Base-by-base conservation (phyloP, 2,888 invertebrate species). In the Eumacrocentrus americanus region DNA sequence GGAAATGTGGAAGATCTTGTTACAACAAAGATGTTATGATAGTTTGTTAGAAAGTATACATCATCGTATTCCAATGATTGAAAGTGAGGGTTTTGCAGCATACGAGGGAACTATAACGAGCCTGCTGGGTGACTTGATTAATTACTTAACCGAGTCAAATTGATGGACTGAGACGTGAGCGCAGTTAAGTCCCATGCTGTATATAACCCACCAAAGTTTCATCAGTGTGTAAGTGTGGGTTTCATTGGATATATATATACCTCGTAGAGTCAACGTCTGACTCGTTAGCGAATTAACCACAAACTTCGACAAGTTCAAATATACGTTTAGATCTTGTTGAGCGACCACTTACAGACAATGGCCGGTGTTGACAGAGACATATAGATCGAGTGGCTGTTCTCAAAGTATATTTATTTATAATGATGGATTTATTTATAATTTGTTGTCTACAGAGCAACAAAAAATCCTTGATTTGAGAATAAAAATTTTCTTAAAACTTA, bases 201-300 rank as follows among this genome's bases (percentile, higher is more conserved):
- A 42, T 37, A 40, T 57, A 58, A 58, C 58, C 57, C 44, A 60
- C 56, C 62, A 64, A 66, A 66, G 64, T 66, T 64, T 64, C 61
- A 53, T 60, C 61, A 56, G 52, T 62, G 64, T 66, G 55, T 52
- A 47, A 25, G 22, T 4, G 38, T 12, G 59, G 61, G 65, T 63
- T 65, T 59, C 59, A 44, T 57, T 62, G 25, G 35, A 44, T 40
- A 18, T 34, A 37, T 35, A 44, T 52, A 20, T 20, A 23, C 29
- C 59, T 46, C 53, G 52, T 53, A n/a, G 61, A 61, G 62, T 64
- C 56, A 60, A 62, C 57, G 60, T 56, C 53, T 58, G 64, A 55
- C 63, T 62, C 58, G 68, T 75, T 75, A 75, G 74, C 71, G 67
- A 69, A 71, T 73, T 73, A 73, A 67, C 65, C 62, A 58, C 51